These are phyloP conservation scores for Pseudorectes ferrugineus DNA, from an alignment of 2,113 vertebrate genomes.

Conservation along the genomic window DNA sequence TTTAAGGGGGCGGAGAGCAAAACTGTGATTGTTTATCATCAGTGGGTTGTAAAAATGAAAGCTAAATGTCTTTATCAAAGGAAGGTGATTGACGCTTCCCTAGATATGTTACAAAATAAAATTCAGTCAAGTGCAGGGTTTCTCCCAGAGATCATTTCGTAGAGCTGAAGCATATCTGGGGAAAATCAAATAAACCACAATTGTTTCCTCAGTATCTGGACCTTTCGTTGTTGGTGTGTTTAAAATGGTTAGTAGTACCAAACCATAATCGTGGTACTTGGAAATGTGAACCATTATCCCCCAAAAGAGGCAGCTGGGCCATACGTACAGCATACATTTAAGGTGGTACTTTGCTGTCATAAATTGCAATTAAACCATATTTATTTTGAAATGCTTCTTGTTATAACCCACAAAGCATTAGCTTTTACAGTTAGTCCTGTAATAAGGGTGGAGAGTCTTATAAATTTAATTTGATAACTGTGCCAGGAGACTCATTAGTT, in stretches of 20 bases:
- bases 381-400: slow-evolving; percentile 65
- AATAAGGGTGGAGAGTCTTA: slow-evolving; percentile 75
- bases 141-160: not conserved
- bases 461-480: slow-evolving; percentile 78
- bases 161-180: not conserved
- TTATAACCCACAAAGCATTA: slow-evolving; percentile 59
- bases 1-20: not conserved
- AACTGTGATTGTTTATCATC: not conserved
- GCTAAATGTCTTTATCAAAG: not conserved
- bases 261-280: not conserved
- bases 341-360: slow-evolving; percentile 1
- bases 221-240: not conserved
- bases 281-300: not conserved
- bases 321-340: not conserved
- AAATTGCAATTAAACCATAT: slow-evolving; percentile 56
- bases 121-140: not conserved
- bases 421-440: slow-evolving; percentile 65
- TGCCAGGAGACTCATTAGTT: slow-evolving; percentile 77
- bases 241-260: not conserved
- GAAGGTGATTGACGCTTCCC: not conserved
- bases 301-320: not conserved
- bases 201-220: not conserved
- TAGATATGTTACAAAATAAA: not conserved
- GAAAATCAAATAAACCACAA: not conserved
- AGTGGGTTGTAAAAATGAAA: not conserved